phyloP scores from a whole-genome alignment of 2,113 vertebrate genomes.

The Rhinopomastus cyanomelas region DNA sequence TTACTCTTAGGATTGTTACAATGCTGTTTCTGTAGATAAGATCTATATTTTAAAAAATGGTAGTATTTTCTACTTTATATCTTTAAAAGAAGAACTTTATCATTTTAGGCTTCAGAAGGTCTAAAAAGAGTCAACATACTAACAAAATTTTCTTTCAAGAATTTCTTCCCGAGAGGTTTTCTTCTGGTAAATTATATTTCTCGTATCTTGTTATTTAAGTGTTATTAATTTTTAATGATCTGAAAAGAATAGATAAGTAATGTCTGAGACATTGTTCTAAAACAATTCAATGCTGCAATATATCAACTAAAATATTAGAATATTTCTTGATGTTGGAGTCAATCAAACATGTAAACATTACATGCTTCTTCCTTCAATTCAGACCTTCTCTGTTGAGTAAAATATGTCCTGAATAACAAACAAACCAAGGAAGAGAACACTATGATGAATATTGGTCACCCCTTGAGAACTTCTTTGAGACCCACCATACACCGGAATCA shows the following conservation, averaged over 20 bases:
- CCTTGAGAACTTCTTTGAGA: not conserved
- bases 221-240: not conserved
- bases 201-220: not conserved
- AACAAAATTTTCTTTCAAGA: not conserved
- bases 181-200: not conserved
- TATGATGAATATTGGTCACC: fast-evolving
- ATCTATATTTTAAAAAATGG: not conserved
- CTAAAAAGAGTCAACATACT: not conserved
- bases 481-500: not conserved
- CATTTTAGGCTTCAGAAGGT: not conserved
- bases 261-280: not conserved
- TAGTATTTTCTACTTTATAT: not conserved
- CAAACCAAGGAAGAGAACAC: not conserved
- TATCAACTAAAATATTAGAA: not conserved
- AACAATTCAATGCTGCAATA: not conserved
- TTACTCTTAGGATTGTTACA: not conserved
- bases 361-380: not conserved
- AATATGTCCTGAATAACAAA: not conserved
- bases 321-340: not conserved
- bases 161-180: not conserved
- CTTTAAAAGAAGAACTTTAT: not conserved
- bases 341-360: not conserved
- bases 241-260: not conserved
- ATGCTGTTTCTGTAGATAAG: not conserved
- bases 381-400: not conserved